Evolutionary conservation across 2,888 invertebrate genomes (phyloP).

Genomic region (Athalia rosae): DNA sequence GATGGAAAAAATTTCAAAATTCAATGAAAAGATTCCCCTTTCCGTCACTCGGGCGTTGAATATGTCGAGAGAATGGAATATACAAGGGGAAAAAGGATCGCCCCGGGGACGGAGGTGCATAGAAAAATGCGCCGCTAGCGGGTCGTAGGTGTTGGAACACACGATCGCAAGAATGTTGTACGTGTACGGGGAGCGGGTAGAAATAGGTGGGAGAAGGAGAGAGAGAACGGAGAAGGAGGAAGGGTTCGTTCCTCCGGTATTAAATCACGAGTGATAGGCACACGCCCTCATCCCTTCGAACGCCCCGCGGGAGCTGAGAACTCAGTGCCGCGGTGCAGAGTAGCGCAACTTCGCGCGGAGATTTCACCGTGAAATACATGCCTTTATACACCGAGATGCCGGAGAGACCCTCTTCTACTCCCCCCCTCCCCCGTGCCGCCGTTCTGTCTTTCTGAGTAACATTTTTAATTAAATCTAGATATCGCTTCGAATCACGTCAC

Average conservation of each 20-base stretch:
- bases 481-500: background rate
- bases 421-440: background rate
- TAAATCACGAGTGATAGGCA: constrained; percentile 43
- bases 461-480: constrained; percentile 38
- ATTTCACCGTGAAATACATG: constrained; percentile 12
- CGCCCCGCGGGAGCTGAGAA: background rate
- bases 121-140: too few relatives aligned
- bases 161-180: background rate
- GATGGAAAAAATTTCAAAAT: constrained; percentile 13
- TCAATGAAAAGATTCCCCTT: constrained; percentile 18
- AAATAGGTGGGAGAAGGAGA: background rate
- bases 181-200: background rate
- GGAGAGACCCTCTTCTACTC: background rate
- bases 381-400: constrained; percentile 12
- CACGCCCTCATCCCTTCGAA: constrained; percentile 9
- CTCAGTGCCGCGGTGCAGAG: background rate
- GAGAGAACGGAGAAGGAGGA: background rate
- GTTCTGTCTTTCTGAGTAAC: constrained; percentile 9
- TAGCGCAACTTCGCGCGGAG: background rate
- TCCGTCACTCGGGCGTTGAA: background rate
- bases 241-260: constrained; percentile 39
- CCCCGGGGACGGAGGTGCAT: too few relatives aligned
- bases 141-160: background rate
- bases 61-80: background rate
- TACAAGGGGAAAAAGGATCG: background rate